These are phyloP conservation scores for Platerodrilus igneus DNA, from an alignment of 2,888 invertebrate species.

Conservation along the genomic window DNA sequence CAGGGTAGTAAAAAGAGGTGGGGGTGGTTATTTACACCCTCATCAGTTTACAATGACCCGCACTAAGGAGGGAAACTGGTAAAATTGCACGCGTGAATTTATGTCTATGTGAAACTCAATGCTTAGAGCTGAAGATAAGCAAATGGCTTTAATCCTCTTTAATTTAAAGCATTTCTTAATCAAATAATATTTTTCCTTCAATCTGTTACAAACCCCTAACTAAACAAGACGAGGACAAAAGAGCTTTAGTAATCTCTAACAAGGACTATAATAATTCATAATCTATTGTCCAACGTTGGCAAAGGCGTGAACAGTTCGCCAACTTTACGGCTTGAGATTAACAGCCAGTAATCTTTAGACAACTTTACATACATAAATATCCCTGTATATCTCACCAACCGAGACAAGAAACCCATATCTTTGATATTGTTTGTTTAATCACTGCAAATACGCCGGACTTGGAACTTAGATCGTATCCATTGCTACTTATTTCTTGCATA, in stretches of 20 bases:
- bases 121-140: slow-evolving; percentile 33
- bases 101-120: slow-evolving; percentile 42
- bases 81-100: slow-evolving; percentile 36
- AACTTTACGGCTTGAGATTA: slow-evolving; percentile 45
- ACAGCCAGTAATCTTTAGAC: slow-evolving; percentile 45
- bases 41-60: slow-evolving; percentile 66
- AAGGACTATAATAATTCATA: slow-evolving; percentile 39
- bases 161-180: no score
- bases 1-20: slow-evolving; percentile 39
- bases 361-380: slow-evolving; percentile 47
- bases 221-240: slow-evolving; percentile 19
- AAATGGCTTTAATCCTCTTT: slow-evolving; percentile 18
- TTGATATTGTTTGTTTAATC: slow-evolving; percentile 44
- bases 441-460: slow-evolving; percentile 26
- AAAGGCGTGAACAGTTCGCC: slow-evolving; percentile 42
- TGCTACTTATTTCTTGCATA: no score
- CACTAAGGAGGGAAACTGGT: slow-evolving; percentile 28
- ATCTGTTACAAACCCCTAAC: slow-evolving; percentile 16
- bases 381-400: slow-evolving; percentile 37
- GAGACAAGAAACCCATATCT: slow-evolving; percentile 43
- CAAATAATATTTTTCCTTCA: slow-evolving; percentile 17
- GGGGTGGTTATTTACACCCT: slow-evolving; percentile 60
- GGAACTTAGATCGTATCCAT: no score
- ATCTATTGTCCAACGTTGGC: slow-evolving; percentile 41
- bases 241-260: slow-evolving; percentile 34